phyloP scores from a whole-genome alignment of 2,113 vertebrate species.

The Campylomormyrus tamandua region DNA sequence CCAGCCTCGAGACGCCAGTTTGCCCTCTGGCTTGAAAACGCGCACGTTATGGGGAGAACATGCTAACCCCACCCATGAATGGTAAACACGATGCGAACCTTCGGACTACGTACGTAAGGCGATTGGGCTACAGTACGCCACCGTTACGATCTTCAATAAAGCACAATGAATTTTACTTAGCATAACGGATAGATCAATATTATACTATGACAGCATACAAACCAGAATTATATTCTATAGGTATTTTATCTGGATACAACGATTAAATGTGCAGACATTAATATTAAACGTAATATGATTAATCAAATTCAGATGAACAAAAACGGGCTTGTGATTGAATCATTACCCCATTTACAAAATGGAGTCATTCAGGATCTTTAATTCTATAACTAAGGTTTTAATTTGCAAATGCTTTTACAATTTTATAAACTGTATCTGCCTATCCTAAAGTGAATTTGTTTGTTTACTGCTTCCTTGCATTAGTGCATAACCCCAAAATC shows the following conservation, averaged over 20 bases:
- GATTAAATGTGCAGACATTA: not conserved
- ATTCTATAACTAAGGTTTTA: not conserved
- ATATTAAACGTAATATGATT: not conserved
- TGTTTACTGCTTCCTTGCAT: not conserved
- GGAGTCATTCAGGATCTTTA: not conserved
- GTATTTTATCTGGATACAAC: not conserved
- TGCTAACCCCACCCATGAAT: not conserved
- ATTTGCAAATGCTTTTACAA: not conserved
- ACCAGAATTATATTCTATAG: not conserved
- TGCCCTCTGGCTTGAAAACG: not conserved
- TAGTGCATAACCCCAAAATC: not conserved
- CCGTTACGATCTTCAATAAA: not conserved
- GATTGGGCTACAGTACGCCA: not conserved
- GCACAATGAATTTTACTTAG: not conserved
- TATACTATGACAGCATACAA: not conserved
- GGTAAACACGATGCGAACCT: not conserved
- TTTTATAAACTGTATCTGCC: not conserved
- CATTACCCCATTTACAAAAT: not conserved
- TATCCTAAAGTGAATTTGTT: not conserved
- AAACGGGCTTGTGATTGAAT: not conserved
- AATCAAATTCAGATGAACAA: not conserved
- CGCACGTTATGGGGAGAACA: not conserved
- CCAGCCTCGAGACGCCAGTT: not conserved
- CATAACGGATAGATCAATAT: not conserved
- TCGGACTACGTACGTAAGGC: not conserved